A percentile compares a stretch with the other conserved stretches of the same genome.
These are phyloP conservation scores for Brienomyrus brachyistius DNA, from an alignment of 2,113 vertebrate species.

Conservation along the genomic window DNA sequence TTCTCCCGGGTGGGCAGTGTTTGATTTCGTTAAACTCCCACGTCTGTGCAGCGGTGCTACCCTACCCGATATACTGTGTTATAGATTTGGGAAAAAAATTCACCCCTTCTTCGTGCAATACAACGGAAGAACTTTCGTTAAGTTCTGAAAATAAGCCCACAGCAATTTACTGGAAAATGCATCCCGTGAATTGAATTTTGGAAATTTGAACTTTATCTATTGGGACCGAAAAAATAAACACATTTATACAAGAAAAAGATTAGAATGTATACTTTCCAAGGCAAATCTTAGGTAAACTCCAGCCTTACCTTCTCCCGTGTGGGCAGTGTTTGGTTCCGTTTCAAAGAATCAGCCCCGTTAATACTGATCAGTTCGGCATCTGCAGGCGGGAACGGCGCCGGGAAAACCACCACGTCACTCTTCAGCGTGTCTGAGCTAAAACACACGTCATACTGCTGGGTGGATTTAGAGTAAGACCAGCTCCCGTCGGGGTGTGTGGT, in stretches of 20 bases:
- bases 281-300: neutral
- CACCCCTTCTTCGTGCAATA: too few species aligned
- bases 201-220: too few species aligned
- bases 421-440: neutral
- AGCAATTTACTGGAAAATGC: too few species aligned
- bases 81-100: too few species aligned
- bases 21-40: neutral
- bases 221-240: neutral
- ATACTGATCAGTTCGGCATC: too few species aligned
- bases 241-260: neutral
- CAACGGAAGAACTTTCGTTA: too few species aligned
- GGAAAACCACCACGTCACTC: neutral
- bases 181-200: too few species aligned
- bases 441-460: neutral
- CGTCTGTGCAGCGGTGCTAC: too few species aligned
- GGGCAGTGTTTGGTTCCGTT: conserved; percentile 45
- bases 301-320: conserved; percentile 45
- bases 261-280: neutral
- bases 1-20: neutral
- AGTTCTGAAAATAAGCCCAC: too few species aligned
- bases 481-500: too few species aligned
- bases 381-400: neutral
- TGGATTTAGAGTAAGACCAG: neutral
- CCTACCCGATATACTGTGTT: too few species aligned
- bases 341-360: too few species aligned